Base-by-base conservation (phyloP, 2,113 vertebrate species). In the Tretioscincus oriximinensis region DNA sequence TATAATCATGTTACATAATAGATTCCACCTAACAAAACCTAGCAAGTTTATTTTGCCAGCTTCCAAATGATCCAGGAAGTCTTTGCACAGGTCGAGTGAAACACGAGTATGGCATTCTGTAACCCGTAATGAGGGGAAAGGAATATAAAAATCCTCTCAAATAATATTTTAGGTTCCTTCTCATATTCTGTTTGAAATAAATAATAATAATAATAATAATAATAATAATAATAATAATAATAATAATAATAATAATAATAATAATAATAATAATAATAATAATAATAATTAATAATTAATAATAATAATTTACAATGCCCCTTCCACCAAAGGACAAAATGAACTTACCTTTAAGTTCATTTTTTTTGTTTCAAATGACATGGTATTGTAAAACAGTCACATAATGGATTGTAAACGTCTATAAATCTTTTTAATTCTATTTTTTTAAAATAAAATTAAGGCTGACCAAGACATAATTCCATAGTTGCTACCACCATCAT, bases 401-500 rank as follows among this genome's bases (percentile, higher is more conserved):
- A 8, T 76, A 31, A 61, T 68, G 16, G 21, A 49, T 29, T 26
- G 41, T 41, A 80, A 66, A 81, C 45, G 47, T 51, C 54, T 47
- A 67, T 31, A 51, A 4, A 20, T 2, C n/a, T 73, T 20, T 49
- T 73, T 22, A 31, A 60, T 16, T 22, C 68, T 77, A 31, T 69
- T 20, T 49, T 54, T 80, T 76, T 77, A 63, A 80, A 71, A 76
- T 81, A 16, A 74, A 58, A 16, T 20, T 9, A 26, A 68, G 60
- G 66, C 18, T 86, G 77, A 84, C 72, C 80, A 58, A 58, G 81
- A 49, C 78, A 73, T 80, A 84, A 79, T 66, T 85, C 70, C 67
- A 83, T 86, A 86, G 86, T n/a, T 90, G 88, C 41, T 86, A 77
- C 84, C 76, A 4, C 74, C 78, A 84, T 85, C 0, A 0, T 49